phyloP scores from a whole-genome alignment of 2,113 vertebrate genomes.

The Zosterops hypoxanthus region DNA sequence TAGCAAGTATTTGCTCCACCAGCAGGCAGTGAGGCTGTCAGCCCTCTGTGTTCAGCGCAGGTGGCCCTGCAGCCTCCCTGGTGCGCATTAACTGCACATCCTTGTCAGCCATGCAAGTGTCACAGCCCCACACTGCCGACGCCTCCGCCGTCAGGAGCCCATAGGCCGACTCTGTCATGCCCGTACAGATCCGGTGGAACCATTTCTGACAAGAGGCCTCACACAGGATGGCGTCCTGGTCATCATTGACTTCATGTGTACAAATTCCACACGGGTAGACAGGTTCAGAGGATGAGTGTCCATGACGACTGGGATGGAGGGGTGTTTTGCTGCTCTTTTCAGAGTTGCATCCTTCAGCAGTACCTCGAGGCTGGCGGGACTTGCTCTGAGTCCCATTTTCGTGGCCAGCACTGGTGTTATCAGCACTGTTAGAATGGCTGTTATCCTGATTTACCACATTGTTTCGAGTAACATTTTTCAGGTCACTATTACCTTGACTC shows the following conservation, averaged over 20 bases:
- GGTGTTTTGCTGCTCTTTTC: constrained; percentile 73
- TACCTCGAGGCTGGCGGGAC: constrained; percentile 66
- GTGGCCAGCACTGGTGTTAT: constrained; percentile 71
- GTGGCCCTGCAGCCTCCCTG: constrained; percentile 60
- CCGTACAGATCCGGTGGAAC: constrained; percentile 86
- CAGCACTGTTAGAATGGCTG: constrained; percentile 63
- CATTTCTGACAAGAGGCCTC: constrained; percentile 87
- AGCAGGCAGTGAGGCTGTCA: not conserved
- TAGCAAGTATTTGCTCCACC: not conserved
- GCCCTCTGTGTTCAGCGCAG: constrained; percentile 58
- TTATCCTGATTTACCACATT: constrained; percentile 62
- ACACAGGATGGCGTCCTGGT: constrained; percentile 86
- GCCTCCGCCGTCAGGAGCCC: constrained; percentile 83
- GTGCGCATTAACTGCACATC: constrained; percentile 79
- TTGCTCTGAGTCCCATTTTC: constrained; percentile 75
- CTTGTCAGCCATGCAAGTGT: constrained; percentile 84
- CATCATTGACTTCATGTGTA: constrained; percentile 82
- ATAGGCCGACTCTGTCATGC: constrained; percentile 88
- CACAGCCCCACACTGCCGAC: constrained; percentile 85
- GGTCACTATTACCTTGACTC: constrained; percentile 68
- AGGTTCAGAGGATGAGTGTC: constrained; percentile 72
- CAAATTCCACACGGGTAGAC: constrained; percentile 85
- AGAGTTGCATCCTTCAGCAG: constrained; percentile 59
- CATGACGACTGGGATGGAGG: constrained; percentile 67
- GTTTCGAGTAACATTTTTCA: constrained; percentile 67